Evolutionary conservation across 2,113 vertebrate species (phyloP), one percentile per base, ranked within the genome.

Genomic region (Mustelus asterias): DNA sequence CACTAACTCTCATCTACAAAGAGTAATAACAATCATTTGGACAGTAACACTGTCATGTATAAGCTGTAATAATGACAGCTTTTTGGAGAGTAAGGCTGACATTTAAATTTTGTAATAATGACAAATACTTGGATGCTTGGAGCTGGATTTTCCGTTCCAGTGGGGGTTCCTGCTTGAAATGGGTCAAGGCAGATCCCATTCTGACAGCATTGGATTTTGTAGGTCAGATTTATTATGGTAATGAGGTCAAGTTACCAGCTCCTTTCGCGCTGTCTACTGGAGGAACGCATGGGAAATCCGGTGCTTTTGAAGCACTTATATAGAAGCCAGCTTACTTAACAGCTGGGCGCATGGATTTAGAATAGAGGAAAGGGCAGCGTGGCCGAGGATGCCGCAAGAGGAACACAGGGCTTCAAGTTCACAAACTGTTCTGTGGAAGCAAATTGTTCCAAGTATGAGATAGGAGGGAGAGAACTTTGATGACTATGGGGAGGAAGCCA

Each of bases 91-190:
- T 89, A 26, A 58, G 7, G 14, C 86, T 89, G 24, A 58, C 86
- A 85, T 85, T 85, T 44, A 89, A 48, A 89, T 29, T 89, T 83
- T 54, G 24, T 58, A 89, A 89, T 89, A 58, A 89, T 26, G 86
- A 48, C 86, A 89, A 54, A 58, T 58, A 54, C 48, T 89, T 26
- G 24, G 80, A 44, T 0, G 80, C 80, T 41, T 83, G 37, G 48
- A 58, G 22, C 48, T 54, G 86, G 44, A 54, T 89, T 48, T 29
- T 58, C 22, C 22, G 22, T 26, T 89, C 9, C 86, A 89, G 86
- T 48, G 48, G 86, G 86, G 8, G 86, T 58, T 58, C 44, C 80
- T 83, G 80, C 37, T 83, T 2, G 37, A 83, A 83, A 83, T 22
- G 80, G 37, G 16, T 44, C 37, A 83, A n/a, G 78, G 10, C 44